Evolutionary conservation across 2,888 invertebrate genomes (phyloP).

Genomic region (Harmothoe impar): DNA sequence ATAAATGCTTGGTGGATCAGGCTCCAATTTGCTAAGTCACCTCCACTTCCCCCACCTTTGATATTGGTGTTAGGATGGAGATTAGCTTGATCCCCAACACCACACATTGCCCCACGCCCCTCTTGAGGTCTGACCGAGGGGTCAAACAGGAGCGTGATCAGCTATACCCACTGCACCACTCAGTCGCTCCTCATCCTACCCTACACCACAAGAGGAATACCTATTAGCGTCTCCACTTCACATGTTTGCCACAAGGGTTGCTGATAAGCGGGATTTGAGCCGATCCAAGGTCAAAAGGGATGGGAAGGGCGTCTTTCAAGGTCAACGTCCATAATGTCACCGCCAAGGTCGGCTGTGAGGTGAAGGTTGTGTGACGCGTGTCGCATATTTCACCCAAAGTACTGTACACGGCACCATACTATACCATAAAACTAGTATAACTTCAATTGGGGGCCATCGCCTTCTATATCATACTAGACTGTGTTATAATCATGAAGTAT

Average conservation of each 20-base stretch:
- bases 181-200: background rate
- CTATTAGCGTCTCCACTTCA: background rate
- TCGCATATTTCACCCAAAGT: no score
- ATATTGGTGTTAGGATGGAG: background rate
- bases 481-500: no score
- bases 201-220: background rate
- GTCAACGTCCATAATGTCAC: background rate
- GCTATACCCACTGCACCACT: background rate
- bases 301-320: background rate
- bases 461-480: no score
- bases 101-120: background rate
- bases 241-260: background rate
- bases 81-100: background rate
- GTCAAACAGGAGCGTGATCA: background rate
- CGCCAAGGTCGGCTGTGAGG: background rate
- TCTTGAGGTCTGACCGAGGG: background rate
- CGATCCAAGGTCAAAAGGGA: background rate
- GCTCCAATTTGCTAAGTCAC: no score
- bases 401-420: no score
- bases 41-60: no score
- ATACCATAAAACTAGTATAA: no score
- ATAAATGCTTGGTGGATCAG: no score
- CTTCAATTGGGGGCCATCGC: no score
- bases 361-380: no score
- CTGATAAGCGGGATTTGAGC: background rate